phyloP scores from a whole-genome alignment of 2,113 vertebrate genomes.

The Todiramphus saurophagus region DNA sequence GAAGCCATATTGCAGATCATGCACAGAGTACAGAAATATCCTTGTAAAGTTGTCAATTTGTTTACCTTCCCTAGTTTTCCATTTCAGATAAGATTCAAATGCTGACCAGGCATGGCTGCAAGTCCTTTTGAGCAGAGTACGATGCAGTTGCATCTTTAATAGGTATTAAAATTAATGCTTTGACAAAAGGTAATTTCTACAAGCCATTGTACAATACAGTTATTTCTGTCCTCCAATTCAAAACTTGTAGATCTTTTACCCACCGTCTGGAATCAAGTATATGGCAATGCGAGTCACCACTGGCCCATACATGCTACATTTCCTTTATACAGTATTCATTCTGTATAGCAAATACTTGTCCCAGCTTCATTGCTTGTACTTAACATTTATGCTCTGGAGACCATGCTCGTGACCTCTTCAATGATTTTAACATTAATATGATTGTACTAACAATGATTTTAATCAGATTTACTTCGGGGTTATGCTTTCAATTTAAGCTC shows the following conservation, averaged over 20 bases:
- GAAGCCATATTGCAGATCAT: neutral
- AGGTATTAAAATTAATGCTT: neutral
- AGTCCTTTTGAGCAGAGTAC: neutral
- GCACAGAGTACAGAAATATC: neutral
- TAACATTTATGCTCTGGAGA: neutral
- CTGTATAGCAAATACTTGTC: neutral
- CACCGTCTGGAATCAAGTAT: neutral
- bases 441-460: neutral
- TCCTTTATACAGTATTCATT: neutral
- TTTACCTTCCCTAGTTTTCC: neutral
- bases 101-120: neutral
- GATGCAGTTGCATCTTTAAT: neutral
- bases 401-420: neutral
- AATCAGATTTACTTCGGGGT: neutral
- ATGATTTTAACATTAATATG: neutral
- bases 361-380: neutral
- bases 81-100: neutral
- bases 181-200: neutral
- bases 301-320: neutral
- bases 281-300: neutral
- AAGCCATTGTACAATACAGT: neutral
- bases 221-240: neutral
- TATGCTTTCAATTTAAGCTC: neutral
- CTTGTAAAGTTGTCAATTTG: neutral
- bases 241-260: neutral